These are phyloP conservation scores for Climacteris rufus DNA, from an alignment of 2,113 vertebrate genomes.

Conservation along the genomic window DNA sequence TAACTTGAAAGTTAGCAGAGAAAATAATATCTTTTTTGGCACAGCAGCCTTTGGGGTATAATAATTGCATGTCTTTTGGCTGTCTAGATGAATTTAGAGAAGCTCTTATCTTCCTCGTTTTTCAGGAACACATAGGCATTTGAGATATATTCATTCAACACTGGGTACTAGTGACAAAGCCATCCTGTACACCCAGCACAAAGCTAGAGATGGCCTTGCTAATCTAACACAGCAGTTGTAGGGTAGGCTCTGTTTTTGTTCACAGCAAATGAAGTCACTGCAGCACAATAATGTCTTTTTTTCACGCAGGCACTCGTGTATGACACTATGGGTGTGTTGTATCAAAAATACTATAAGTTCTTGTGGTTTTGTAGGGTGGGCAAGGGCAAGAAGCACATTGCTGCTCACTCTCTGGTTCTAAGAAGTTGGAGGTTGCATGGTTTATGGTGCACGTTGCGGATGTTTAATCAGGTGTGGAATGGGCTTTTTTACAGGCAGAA, in stretches of 20 bases:
- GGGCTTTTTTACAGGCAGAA: not conserved
- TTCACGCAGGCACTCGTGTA: not conserved
- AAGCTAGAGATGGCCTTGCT: not conserved
- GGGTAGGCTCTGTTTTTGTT: not conserved
- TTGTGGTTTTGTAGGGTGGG: not conserved
- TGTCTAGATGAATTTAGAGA: not conserved
- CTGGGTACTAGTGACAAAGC: not conserved
- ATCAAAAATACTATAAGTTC: not conserved
- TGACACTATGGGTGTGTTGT: not conserved
- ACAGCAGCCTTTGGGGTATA: not conserved
- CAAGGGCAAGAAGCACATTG: not conserved
- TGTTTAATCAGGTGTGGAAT: not conserved
- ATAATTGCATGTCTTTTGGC: not conserved
- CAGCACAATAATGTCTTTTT: not conserved
- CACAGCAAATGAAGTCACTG: not conserved
- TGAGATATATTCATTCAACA: fast-evolving
- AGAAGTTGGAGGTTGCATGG: not conserved
- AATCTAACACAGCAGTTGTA: not conserved
- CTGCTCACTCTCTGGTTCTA: not conserved
- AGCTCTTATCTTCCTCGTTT: not conserved
- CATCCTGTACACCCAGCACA: fast-evolving
- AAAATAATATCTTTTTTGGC: not conserved
- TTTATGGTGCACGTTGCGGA: not conserved
- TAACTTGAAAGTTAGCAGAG: not conserved
- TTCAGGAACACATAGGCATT: fast-evolving